These are phyloP conservation scores for Leucoptera coffeella DNA, from an alignment of 2,888 invertebrate genomes.

Conservation along the genomic window DNA sequence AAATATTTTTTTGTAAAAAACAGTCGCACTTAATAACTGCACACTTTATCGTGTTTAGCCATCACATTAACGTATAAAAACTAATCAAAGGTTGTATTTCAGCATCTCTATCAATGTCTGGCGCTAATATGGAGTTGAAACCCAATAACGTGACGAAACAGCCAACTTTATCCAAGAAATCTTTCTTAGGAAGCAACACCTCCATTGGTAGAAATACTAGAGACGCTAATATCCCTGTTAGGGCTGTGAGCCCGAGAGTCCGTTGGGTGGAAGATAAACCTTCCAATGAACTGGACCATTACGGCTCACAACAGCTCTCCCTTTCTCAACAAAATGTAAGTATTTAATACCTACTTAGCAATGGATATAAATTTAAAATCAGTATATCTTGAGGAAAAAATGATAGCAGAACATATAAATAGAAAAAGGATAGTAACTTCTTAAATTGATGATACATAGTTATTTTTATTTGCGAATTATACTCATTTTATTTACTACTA, in stretches of 20 bases:
- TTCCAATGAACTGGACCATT: constrained; percentile 21
- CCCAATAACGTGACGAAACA: constrained; percentile 36
- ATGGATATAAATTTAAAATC: too few species aligned
- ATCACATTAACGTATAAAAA: too few species aligned
- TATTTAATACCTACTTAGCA: too few species aligned
- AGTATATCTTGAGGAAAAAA: too few species aligned
- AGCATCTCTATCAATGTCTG: constrained; percentile 68
- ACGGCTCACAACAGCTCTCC: constrained; percentile 31
- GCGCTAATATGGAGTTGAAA: constrained; percentile 52
- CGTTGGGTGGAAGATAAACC: constrained; percentile 44
- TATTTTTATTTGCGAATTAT: too few species aligned
- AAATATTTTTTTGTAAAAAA: constrained; percentile 4
- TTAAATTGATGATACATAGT: too few species aligned
- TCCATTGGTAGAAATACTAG: constrained; percentile 39
- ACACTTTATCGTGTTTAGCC: constrained; percentile 35
- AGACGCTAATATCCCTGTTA: constrained; percentile 41
- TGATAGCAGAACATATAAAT: too few species aligned
- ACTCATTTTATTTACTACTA: too few species aligned
- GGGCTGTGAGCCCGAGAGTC: constrained; percentile 46
- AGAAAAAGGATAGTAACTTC: too few species aligned
- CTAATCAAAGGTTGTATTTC: too few species aligned
- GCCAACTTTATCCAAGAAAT: constrained; percentile 41
- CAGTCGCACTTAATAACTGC: not conserved
- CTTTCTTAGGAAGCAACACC: constrained; percentile 45
- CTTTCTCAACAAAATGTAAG: constrained; percentile 44